Evolutionary conservation across 2,113 vertebrate genomes (phyloP).

Genomic region (Martes martes): DNA sequence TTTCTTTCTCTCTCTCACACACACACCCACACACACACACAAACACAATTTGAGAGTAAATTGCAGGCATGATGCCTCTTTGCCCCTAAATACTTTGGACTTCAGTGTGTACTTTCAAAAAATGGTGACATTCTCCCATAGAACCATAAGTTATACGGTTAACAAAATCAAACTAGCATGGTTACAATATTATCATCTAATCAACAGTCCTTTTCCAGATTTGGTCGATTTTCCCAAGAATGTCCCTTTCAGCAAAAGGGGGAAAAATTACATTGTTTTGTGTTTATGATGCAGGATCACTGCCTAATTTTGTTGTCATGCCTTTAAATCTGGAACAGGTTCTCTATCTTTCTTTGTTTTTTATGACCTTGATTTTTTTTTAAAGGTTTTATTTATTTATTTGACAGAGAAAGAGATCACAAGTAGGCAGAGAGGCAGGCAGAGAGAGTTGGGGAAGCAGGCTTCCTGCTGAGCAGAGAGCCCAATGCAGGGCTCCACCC

Average conservation of each 20-base stretch:
- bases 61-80: not conserved
- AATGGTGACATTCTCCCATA: not conserved
- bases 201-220: not conserved
- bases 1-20: too few relatives aligned
- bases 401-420: too few relatives aligned
- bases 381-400: not conserved
- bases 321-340: not conserved
- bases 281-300: not conserved
- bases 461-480: too few relatives aligned
- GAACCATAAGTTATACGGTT: not conserved
- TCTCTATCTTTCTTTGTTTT: not conserved
- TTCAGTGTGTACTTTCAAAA: constrained; percentile 8
- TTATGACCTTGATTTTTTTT: not conserved
- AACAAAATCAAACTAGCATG: not conserved
- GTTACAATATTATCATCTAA: not conserved
- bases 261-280: not conserved
- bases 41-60: not conserved
- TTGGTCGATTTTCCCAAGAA: not conserved
- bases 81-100: not conserved
- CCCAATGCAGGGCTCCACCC: too few relatives aligned
- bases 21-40: not conserved
- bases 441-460: too few relatives aligned
- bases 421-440: too few relatives aligned
- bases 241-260: not conserved
- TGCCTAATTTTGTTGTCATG: not conserved